Conservation (phyloP, 2,888 invertebrate genomes). For the Dolichopus griseipennis region DNA sequence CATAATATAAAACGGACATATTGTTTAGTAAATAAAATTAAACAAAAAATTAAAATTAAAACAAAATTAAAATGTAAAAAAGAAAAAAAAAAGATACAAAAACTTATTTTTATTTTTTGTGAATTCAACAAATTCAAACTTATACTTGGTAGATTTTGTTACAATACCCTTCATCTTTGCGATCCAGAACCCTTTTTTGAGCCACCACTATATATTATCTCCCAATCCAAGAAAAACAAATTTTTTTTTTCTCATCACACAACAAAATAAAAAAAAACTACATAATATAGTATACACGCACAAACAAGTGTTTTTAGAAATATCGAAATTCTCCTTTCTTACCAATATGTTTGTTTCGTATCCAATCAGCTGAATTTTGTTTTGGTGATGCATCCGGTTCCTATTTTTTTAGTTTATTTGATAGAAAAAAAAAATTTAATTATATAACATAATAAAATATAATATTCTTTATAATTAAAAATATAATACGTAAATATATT, state of each 20-base stretch:
- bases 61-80: slow-evolving; percentile 13
- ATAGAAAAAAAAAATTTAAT: too few relatives aligned
- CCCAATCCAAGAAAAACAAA: background rate
- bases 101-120: background rate
- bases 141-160: too few relatives aligned
- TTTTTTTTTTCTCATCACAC: background rate
- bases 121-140: too few relatives aligned
- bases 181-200: too few relatives aligned
- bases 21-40: too few relatives aligned
- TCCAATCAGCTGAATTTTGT: slow-evolving; percentile 68
- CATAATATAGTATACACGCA: background rate
- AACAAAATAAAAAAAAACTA: slow-evolving; percentile 13
- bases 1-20: too few relatives aligned
- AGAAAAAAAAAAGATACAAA: too few relatives aligned
- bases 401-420: slow-evolving; percentile 8
- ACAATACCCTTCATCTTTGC: too few relatives aligned
- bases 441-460: too few relatives aligned
- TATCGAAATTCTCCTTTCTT: slow-evolving; percentile 93
- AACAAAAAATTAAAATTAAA: background rate
- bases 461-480: too few relatives aligned
- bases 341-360: slow-evolving; percentile 77
- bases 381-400: slow-evolving; percentile 33
- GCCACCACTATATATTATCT: too few relatives aligned
- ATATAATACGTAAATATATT: too few relatives aligned
- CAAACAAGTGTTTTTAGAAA: slow-evolving; percentile 51